phyloP scores from a whole-genome alignment of 2,113 vertebrate species.

The Isichthys henryi region DNA sequence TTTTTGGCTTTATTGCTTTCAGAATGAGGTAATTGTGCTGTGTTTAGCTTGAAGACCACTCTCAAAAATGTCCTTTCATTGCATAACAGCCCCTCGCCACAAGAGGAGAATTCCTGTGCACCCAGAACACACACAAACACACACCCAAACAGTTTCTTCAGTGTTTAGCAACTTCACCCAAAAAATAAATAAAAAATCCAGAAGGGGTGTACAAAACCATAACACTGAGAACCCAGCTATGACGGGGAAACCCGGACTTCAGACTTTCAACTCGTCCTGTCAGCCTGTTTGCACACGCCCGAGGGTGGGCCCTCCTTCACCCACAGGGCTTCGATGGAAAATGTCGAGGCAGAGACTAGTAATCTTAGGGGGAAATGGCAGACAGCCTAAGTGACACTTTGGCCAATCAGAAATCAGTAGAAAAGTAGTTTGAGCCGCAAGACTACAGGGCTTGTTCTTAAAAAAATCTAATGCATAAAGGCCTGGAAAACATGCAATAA shows the following conservation, averaged over 20 bases:
- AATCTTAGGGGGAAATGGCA: background rate
- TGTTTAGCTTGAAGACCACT: background rate
- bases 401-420: background rate
- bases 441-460: background rate
- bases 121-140: background rate
- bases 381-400: background rate
- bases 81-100: slow-evolving; percentile 2
- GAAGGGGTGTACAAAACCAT: background rate
- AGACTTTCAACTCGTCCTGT: background rate
- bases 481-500: background rate
- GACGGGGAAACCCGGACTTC: background rate
- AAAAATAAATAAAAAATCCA: background rate
- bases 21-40: slow-evolving; percentile 17
- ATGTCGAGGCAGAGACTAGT: background rate
- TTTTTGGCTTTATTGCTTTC: slow-evolving; percentile 14
- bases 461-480: background rate
- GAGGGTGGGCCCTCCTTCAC: background rate
- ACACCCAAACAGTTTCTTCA: background rate
- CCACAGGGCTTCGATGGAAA: background rate
- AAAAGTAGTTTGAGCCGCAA: background rate
- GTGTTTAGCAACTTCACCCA: background rate
- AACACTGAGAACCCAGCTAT: background rate
- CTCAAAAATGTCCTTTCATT: background rate
- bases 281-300: background rate
- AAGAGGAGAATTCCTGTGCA: background rate